These are phyloP conservation scores for Drosophila lini DNA, from an alignment of 1,140 invertebrate genomes.

Conservation along the genomic window DNA sequence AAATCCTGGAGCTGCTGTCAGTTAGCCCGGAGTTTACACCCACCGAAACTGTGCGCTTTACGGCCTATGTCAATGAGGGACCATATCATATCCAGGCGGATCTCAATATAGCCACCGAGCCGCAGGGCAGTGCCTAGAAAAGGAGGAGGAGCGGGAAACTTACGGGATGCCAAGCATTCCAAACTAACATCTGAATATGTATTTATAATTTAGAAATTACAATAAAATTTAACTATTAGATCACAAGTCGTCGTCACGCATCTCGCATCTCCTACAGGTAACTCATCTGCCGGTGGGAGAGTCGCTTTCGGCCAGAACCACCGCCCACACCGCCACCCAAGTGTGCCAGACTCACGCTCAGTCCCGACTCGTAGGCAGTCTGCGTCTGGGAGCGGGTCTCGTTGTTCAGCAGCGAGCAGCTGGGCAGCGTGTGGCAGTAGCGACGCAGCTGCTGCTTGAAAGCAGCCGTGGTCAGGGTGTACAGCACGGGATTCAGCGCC, in stretches of 20 bases:
- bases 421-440: slow-evolving; percentile 75
- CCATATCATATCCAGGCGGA: slow-evolving; percentile 88
- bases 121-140: slow-evolving; percentile 30
- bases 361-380: slow-evolving; percentile 74
- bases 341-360: slow-evolving; percentile 76
- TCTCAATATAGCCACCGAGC: slow-evolving; percentile 89
- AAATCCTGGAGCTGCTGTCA: slow-evolving; percentile 88
- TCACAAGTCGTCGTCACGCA: slow-evolving; percentile 19
- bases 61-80: slow-evolving; percentile 89
- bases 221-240: slow-evolving; percentile 72
- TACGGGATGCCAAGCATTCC: neutral
- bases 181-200: slow-evolving; percentile 40
- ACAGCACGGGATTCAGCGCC: slow-evolving; percentile 89
- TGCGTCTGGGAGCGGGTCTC: slow-evolving; percentile 78
- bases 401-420: slow-evolving; percentile 70
- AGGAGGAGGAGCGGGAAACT: neutral
- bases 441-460: slow-evolving; percentile 86
- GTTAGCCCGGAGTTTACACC: slow-evolving; percentile 88
- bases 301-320: slow-evolving; percentile 61
- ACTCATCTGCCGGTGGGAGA: slow-evolving; percentile 71
- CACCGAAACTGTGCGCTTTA: slow-evolving; percentile 86
- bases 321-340: slow-evolving; percentile 37
- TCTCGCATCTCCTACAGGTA: slow-evolving; percentile 51
- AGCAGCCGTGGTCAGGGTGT: slow-evolving; percentile 88
- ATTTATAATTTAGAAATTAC: slow-evolving; percentile 48